Evolutionary conservation across 2,797 vertebrate genomes (phyloP), one percentile per base, ranked within the genome.

Genomic region (Oryzias dopingdopingensis): DNA sequence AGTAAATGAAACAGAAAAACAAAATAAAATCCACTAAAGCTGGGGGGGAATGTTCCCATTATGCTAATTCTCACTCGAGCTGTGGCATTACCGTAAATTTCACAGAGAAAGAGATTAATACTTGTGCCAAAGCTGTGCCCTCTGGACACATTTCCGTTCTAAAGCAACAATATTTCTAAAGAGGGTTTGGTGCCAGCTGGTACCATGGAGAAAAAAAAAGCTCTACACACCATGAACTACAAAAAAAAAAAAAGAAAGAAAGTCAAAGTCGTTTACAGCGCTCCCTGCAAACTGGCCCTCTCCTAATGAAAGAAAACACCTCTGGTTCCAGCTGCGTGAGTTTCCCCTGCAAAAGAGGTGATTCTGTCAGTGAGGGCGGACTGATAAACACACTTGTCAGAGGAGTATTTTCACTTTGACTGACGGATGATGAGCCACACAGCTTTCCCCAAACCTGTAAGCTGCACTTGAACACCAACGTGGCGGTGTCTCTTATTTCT

Each of bases 111-210:
- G 48, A 82, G 67, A 86, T 85, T 79, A 84, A 85, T 79, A 81
- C 51, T 61, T 65, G 42, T 10, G 4, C 62, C 20, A 18, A 56
- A 67, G 59, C 60, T 46, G 51, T 67, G 58, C 72, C 77, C 70
- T 60, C 55, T 64, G 72, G 81, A 68, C 41, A 24, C 72, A 49
- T 75, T 86, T 82, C 32, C 32, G 4, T 81, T 79, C 77, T 76
- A 67, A 78, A 77, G 70, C 74, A 74, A 69, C 65, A 72, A 59
- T 81, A 82, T 87, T 80, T 66, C 78, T 74, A 84, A 76, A 83
- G 81, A 86, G 76, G 83, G 66, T 77, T 80, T 81, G 79, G 85
- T 80, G 77, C 67, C 57, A 48, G 55, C 59, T 13, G 18, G 46
- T 49, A 65, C 83, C 83, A 75, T 62, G 59, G 74, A 84, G 88